These are phyloP conservation scores for Rugalucina vietnamica DNA, from an alignment of 2,888 invertebrate species.

Conservation along the genomic window DNA sequence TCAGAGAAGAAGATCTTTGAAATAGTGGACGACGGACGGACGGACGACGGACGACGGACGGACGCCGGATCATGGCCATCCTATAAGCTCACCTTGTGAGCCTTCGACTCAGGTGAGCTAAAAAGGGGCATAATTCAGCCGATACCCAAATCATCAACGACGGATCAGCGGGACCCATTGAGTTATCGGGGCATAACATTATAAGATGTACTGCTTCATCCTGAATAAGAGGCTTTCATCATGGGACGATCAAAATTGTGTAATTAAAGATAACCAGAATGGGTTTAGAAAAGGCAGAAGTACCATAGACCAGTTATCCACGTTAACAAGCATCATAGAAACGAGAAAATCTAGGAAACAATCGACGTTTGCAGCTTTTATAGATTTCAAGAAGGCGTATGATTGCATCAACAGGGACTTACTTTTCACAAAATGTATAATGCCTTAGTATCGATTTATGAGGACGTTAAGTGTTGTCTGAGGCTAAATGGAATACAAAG, in stretches of 20 bases:
- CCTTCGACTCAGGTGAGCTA: too few relatives aligned
- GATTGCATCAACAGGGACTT: not conserved
- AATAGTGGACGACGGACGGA: too few relatives aligned
- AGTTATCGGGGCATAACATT: slow-evolving; percentile 19
- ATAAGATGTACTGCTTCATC: slow-evolving; percentile 23
- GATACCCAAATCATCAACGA: slow-evolving; percentile 26
- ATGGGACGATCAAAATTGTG: slow-evolving; percentile 3
- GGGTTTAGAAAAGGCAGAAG: too few relatives aligned
- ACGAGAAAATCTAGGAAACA: not conserved
- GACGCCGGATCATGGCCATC: too few relatives aligned
- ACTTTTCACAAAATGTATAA: not conserved
- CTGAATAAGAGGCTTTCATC: slow-evolving; percentile 26
- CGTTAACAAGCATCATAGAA: slow-evolving; percentile 9
- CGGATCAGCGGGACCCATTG: slow-evolving; percentile 13
- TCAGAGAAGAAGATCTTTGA: too few relatives aligned
- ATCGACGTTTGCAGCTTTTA: too few relatives aligned
- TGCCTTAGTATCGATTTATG: too few relatives aligned
- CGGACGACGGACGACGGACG: too few relatives aligned
- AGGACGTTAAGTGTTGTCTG: too few relatives aligned
- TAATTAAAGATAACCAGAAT: slow-evolving; percentile 22
- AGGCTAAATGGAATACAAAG: too few relatives aligned
- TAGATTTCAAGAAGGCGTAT: not conserved
- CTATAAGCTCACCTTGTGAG: too few relatives aligned
- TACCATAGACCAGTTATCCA: slow-evolving; percentile 21
- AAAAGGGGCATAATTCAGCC: slow-evolving; percentile 19